Evolutionary conservation across 1,140 invertebrate species (phyloP).

Genomic region (Pseudobourletiella spinata): DNA sequence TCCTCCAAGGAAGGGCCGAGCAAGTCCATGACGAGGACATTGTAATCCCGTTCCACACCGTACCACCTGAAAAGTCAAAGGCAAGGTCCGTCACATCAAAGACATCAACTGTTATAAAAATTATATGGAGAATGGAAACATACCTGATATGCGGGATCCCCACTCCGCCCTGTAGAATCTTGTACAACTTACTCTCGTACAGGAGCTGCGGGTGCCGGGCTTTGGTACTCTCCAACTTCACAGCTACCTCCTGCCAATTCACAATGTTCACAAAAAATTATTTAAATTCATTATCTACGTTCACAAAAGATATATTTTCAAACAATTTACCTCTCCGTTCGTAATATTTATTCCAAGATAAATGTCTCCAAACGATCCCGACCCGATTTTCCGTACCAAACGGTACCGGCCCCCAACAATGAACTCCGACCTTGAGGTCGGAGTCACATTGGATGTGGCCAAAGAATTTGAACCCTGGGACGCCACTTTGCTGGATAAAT

Average conservation of each 20-base stretch:
- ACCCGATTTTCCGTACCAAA: constrained; percentile 56
- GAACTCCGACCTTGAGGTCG: not conserved
- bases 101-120: too few species aligned
- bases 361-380: constrained; percentile 61
- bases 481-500: not conserved
- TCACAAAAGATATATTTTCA: not conserved
- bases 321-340: constrained; percentile 49
- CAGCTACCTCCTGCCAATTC: constrained; percentile 77
- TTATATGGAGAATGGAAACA: too few species aligned
- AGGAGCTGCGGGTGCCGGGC: constrained; percentile 89
- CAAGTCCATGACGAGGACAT: constrained; percentile 93
- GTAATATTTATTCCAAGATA: constrained; percentile 55
- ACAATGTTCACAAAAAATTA: constrained; percentile 31
- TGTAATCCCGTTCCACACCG: constrained; percentile 85
- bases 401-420: constrained; percentile 44
- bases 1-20: constrained; percentile 92
- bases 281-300: too few species aligned
- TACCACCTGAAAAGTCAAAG: constrained; percentile 58
- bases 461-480: not conserved
- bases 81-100: too few species aligned
- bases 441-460: not conserved
- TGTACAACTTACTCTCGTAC: constrained; percentile 90
- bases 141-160: constrained; percentile 90
- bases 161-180: constrained; percentile 83
- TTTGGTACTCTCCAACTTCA: constrained; percentile 85